Evolutionary conservation across 2,113 vertebrate genomes (phyloP).

Genomic region (Albula goreensis): DNA sequence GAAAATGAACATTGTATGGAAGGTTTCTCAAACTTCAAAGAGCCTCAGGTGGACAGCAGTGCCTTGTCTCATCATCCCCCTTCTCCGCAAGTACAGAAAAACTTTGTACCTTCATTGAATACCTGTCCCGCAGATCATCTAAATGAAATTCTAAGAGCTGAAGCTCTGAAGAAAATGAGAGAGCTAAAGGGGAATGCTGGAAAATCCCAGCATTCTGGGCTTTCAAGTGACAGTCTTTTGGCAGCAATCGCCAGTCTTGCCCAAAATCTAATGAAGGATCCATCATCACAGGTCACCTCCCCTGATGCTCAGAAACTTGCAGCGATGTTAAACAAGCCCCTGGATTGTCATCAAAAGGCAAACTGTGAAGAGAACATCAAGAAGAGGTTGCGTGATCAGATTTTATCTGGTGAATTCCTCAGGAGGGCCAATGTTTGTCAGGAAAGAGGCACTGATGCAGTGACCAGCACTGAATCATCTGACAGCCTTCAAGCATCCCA

Average conservation of each 20-base stretch:
- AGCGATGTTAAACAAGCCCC: conserved; percentile 2
- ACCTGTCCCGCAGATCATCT: conserved; percentile 36
- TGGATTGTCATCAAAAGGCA: conserved; percentile 30
- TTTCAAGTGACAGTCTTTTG: conserved; percentile 41
- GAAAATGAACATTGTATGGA: conserved; percentile 55
- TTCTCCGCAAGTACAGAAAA: conserved; percentile 72
- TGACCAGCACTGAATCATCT: conserved; percentile 34
- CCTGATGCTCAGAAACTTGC: conserved; percentile 31
- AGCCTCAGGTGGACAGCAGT: conserved; percentile 51
- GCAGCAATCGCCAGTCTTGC: conserved; percentile 38
- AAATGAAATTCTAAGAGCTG: conserved; percentile 42
- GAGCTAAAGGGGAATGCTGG: conserved; percentile 36
- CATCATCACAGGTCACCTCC: conserved; percentile 22
- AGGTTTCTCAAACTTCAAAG: conserved; percentile 64
- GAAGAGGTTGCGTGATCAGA: conserved; percentile 75
- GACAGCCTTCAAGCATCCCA: conserved; percentile 34
- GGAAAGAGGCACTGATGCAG: conserved; percentile 48
- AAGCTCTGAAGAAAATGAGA: conserved; percentile 47
- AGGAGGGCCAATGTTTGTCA: conserved; percentile 61
- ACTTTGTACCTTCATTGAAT: conserved; percentile 47
- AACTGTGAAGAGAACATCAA: conserved; percentile 71
- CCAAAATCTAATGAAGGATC: conserved; percentile 41
- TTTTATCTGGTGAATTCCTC: conserved; percentile 76
- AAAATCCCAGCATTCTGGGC: conserved; percentile 20
- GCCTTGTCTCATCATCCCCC: conserved; percentile 64